Evolutionary conservation across 2,888 invertebrate genomes (phyloP).

Genomic region (Synergus japonicus): DNA sequence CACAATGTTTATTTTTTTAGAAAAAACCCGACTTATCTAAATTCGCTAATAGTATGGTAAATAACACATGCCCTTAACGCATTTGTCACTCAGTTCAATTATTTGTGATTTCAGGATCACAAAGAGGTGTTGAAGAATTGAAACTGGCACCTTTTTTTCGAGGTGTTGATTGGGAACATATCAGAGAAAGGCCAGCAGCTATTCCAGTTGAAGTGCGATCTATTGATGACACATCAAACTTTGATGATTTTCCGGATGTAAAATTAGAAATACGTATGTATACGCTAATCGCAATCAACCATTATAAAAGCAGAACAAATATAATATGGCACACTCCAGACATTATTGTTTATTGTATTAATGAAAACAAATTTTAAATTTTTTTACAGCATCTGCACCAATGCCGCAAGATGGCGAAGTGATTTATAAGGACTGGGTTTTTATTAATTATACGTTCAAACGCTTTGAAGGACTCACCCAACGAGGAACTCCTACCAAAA

Average conservation of each 20-base stretch:
- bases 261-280: slow-evolving; percentile 98
- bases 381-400: slow-evolving; percentile 84
- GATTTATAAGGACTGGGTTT: slow-evolving; percentile 99
- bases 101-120: slow-evolving; percentile 81
- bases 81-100: neutral
- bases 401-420: slow-evolving; percentile 93
- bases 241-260: slow-evolving; percentile 99
- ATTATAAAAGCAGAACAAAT: neutral
- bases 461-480: slow-evolving; percentile 98
- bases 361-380: slow-evolving; percentile 22
- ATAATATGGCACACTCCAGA: too few relatives aligned
- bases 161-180: slow-evolving; percentile 99
- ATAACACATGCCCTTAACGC: too few relatives aligned
- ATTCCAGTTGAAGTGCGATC: slow-evolving; percentile 98
- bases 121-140: slow-evolving; percentile 95
- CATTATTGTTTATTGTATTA: neutral
- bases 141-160: slow-evolving; percentile 96
- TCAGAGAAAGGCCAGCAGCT: slow-evolving; percentile 98
- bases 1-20: too few relatives aligned
- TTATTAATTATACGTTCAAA: slow-evolving; percentile 99
- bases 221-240: slow-evolving; percentile 99
- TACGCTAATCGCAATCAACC: neutral
- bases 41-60: too few relatives aligned
- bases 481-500: slow-evolving; percentile 89
- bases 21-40: too few relatives aligned